Conservation (phyloP, 2,797 vertebrate species). For the Rallus crepitans region DNA sequence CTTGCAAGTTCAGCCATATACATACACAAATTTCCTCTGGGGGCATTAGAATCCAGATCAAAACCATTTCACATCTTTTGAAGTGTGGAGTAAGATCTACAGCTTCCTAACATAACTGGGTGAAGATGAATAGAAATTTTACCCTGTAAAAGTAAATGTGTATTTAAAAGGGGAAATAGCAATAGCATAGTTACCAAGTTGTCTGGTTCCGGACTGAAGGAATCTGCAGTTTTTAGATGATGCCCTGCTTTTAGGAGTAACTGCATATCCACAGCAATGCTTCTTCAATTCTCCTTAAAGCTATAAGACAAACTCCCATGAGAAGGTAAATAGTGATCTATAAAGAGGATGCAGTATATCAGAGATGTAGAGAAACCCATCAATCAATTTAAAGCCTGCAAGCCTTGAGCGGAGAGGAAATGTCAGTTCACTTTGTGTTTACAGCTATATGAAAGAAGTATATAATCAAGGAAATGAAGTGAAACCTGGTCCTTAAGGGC, state of each 20-base stretch:
- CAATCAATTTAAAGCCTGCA: neutral
- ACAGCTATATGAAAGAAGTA: neutral
- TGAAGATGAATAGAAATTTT: neutral
- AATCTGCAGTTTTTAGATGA: neutral
- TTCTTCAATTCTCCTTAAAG: neutral
- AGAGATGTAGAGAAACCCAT: neutral
- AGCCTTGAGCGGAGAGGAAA: neutral
- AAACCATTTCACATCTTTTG: neutral
- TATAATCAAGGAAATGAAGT: slow-evolving; percentile 42
- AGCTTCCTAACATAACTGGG: neutral
- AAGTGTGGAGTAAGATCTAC: neutral
- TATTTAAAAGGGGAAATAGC: neutral
- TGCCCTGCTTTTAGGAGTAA: neutral
- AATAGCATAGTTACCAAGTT: neutral
- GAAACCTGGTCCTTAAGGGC: slow-evolving; percentile 43
- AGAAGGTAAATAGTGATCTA: slow-evolving; percentile 5
- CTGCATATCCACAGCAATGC: neutral
- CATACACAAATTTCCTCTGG: neutral
- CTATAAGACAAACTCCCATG: neutral
- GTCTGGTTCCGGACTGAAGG: neutral
- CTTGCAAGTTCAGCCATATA: neutral
- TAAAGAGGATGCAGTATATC: neutral
- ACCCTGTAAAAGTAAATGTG: neutral
- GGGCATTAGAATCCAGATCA: neutral
- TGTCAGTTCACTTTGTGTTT: slow-evolving; percentile 34